Conservation (phyloP, 2,797 vertebrate genomes). For the Mus caroli region DNA sequence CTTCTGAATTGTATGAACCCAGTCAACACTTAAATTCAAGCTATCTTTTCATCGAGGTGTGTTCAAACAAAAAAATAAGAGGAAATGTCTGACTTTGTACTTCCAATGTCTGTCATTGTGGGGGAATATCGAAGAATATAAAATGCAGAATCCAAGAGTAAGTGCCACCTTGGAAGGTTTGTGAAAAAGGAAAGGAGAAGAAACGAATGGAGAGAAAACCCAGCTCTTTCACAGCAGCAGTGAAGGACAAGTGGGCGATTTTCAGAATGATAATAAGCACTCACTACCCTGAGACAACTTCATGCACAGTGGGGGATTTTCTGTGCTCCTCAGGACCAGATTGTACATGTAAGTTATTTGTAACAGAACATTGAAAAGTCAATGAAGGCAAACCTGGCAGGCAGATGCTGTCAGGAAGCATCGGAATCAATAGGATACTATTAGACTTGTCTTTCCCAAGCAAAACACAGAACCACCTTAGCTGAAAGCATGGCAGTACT, state of each 20-base stretch:
- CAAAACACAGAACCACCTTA: constrained; percentile 72
- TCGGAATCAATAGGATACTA: constrained; percentile 67
- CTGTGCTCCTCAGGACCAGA: constrained; percentile 55
- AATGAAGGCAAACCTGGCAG: constrained; percentile 75
- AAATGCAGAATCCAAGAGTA: constrained; percentile 64
- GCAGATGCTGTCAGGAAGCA: constrained; percentile 76
- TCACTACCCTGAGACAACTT: background rate
- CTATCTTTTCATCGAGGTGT: background rate
- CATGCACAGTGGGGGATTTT: constrained; percentile 48
- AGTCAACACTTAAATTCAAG: constrained; percentile 10
- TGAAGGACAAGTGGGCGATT: constrained; percentile 51
- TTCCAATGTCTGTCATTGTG: constrained; percentile 36
- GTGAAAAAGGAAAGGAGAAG: constrained; percentile 58
- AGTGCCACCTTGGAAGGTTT: background rate
- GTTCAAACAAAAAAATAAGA: background rate
- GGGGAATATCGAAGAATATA: constrained; percentile 28
- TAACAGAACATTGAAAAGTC: constrained; percentile 81
- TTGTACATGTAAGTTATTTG: constrained; percentile 83
- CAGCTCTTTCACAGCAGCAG: constrained; percentile 30
- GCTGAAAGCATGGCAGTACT: constrained; percentile 68
- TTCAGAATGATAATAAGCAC: constrained; percentile 51
- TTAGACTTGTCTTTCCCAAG: constrained; percentile 72
- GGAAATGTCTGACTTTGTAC: constrained; percentile 49
- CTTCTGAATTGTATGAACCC: constrained; percentile 30
- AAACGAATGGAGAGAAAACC: constrained; percentile 39